These are phyloP conservation scores for Melieria picta DNA, from an alignment of 2,888 invertebrate genomes.

Conservation along the genomic window DNA sequence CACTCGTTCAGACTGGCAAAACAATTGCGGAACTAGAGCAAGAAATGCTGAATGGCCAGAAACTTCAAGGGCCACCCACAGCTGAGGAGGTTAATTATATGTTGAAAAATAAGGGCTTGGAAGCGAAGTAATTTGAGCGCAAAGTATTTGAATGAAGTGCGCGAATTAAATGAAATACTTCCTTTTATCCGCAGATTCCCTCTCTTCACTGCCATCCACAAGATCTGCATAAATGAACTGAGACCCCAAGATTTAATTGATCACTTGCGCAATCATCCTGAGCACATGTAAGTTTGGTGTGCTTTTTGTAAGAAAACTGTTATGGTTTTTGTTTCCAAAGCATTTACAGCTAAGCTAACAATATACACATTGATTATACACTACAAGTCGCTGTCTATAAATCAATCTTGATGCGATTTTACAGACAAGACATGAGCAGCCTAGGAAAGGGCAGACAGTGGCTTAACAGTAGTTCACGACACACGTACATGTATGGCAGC, in stretches of 20 bases:
- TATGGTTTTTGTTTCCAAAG: no score
- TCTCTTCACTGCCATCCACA: constrained; percentile 93
- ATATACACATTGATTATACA: no score
- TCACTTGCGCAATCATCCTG: constrained; percentile 93
- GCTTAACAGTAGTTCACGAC: no score
- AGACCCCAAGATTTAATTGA: constrained; percentile 85
- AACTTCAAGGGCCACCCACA: constrained; percentile 96
- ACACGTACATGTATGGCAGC: no score
- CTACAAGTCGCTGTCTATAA: no score
- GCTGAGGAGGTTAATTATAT: constrained; percentile 97
- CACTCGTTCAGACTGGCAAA: constrained; percentile 92
- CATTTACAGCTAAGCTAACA: no score
- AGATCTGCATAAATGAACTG: constrained; percentile 87
- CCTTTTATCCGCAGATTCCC: constrained; percentile 80
- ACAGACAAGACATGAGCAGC: no score
- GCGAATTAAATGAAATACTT: background rate
- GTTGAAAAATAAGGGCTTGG: constrained; percentile 88
- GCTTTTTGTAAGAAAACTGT: no score
- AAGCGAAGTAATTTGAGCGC: constrained; percentile 75
- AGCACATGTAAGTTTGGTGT: constrained; percentile 87
- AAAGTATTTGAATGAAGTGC: background rate
- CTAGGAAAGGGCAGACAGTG: no score
- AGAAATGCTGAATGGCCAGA: constrained; percentile 98
- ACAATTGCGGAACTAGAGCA: constrained; percentile 89
- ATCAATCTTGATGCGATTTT: no score